Evolutionary conservation across 2,888 invertebrate species (phyloP).

Genomic region (Desoria tigrina): DNA sequence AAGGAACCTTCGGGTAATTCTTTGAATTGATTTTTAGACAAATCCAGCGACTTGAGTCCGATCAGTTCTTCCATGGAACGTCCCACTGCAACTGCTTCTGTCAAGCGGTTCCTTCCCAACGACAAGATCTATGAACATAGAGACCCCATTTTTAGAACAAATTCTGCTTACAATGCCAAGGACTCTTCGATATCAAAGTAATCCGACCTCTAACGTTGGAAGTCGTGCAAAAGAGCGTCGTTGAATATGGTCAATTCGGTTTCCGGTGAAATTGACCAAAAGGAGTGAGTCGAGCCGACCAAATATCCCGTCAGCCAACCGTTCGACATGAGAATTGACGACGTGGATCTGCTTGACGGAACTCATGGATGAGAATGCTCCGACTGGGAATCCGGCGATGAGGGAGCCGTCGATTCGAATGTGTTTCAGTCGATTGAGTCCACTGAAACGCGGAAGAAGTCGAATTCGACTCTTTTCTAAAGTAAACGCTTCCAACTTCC

Average conservation of each 20-base stretch:
- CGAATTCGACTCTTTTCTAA: constrained; percentile 73
- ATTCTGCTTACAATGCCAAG: no score
- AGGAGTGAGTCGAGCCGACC: constrained; percentile 68
- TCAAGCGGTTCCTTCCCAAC: constrained; percentile 70
- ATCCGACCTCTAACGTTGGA: constrained; percentile 56
- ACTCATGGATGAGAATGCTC: constrained; percentile 52
- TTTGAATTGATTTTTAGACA: constrained; percentile 72
- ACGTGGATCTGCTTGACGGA: constrained; percentile 56
- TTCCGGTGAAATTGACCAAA: constrained; percentile 73
- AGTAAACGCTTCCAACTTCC: constrained; percentile 66
- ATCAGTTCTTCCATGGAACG: constrained; percentile 74
- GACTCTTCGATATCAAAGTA: constrained; percentile 8
- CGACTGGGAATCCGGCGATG: constrained; percentile 60
- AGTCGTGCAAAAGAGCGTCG: constrained; percentile 72
- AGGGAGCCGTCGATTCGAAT: constrained; percentile 66
- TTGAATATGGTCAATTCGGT: constrained; percentile 76
- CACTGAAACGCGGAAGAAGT: constrained; percentile 72
- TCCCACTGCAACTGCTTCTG: constrained; percentile 79
- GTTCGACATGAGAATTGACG: constrained; percentile 62
- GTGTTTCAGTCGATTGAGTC: constrained; percentile 71
- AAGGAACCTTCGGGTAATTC: constrained; percentile 66
- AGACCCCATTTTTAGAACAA: neutral
- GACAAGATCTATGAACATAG: constrained; percentile 63
- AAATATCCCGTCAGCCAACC: constrained; percentile 73
- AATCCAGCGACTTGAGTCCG: constrained; percentile 68